Conservation (phyloP, 2,888 invertebrate genomes). For the Meghimatium bilineatum region DNA sequence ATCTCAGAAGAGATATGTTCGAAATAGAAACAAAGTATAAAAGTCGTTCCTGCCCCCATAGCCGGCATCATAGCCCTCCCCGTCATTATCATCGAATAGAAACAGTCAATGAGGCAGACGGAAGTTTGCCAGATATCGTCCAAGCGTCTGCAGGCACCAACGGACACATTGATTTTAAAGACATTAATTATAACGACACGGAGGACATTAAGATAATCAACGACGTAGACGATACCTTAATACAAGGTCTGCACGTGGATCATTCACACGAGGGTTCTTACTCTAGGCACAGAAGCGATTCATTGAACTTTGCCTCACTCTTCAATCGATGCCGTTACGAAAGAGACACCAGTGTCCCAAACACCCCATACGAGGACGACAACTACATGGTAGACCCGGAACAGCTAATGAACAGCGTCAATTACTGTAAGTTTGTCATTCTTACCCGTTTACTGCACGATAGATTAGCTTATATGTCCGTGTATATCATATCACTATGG, state of each 20-base stretch:
- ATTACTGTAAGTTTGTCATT: background rate
- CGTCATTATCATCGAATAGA: background rate
- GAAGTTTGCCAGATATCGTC: background rate
- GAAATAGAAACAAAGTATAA: background rate
- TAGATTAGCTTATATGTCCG: too few species aligned
- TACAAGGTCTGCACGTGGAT: background rate
- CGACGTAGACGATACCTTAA: background rate
- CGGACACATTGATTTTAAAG: background rate
- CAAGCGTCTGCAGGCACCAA: background rate
- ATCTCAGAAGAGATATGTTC: background rate
- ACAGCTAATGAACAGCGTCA: conserved; percentile 15
- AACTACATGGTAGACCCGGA: background rate
- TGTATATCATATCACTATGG: too few species aligned
- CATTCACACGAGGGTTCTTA: background rate
- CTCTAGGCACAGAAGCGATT: background rate
- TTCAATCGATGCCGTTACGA: conserved; percentile 26
- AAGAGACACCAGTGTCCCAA: conserved; percentile 18
- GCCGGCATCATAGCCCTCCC: conserved; percentile 9
- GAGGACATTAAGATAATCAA: conserved; percentile 11
- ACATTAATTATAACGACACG: conserved; percentile 5
- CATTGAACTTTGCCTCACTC: conserved; percentile 6
- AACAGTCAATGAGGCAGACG: conserved; percentile 2
- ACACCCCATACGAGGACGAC: conserved; percentile 19
- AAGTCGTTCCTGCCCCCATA: conserved; percentile 23
- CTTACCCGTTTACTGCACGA: too few species aligned